Conservation (phyloP, 2,113 vertebrate species). For the Eira barbara region DNA sequence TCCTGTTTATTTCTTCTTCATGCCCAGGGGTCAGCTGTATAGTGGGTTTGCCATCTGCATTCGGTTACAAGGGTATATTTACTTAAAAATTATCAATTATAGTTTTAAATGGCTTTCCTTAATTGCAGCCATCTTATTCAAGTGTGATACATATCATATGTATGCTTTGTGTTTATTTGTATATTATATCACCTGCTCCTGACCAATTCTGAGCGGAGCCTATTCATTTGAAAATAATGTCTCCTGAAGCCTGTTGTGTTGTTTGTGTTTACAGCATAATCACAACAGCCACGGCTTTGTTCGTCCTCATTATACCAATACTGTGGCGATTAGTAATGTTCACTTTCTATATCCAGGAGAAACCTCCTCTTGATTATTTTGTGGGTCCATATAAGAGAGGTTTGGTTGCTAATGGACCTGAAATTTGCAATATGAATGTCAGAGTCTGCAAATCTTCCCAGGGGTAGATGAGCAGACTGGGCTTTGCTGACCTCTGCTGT, state of each 20-base stretch:
- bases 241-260: slow-evolving; percentile 37
- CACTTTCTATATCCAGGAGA: slow-evolving; percentile 6
- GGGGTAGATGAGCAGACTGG: background rate
- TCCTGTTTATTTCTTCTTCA: slow-evolving; percentile 84
- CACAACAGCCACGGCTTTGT: slow-evolving; percentile 51
- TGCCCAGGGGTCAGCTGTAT: slow-evolving; percentile 75
- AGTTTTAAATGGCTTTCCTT: slow-evolving; percentile 76
- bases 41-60: slow-evolving; percentile 82
- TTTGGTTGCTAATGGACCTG: slow-evolving; percentile 10
- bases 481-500: slow-evolving; percentile 65
- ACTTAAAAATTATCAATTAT: slow-evolving; percentile 86
- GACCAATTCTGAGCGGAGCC: slow-evolving; percentile 34
- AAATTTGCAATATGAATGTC: background rate
- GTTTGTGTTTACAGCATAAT: slow-evolving; percentile 69
- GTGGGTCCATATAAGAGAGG: background rate
- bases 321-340: slow-evolving; percentile 54
- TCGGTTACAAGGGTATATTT: slow-evolving; percentile 82
- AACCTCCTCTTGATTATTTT: slow-evolving; percentile 51
- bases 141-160: slow-evolving; percentile 54
- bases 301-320: slow-evolving; percentile 53
- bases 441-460: background rate
- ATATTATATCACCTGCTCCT: slow-evolving; percentile 61
- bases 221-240: slow-evolving; percentile 63
- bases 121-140: slow-evolving; percentile 77
- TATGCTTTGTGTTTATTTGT: slow-evolving; percentile 44